A percentile compares a stretch with the other conserved stretches of the same genome.
Conservation (phyloP, 2,888 invertebrate genomes). For the Operophtera brumata region DNA sequence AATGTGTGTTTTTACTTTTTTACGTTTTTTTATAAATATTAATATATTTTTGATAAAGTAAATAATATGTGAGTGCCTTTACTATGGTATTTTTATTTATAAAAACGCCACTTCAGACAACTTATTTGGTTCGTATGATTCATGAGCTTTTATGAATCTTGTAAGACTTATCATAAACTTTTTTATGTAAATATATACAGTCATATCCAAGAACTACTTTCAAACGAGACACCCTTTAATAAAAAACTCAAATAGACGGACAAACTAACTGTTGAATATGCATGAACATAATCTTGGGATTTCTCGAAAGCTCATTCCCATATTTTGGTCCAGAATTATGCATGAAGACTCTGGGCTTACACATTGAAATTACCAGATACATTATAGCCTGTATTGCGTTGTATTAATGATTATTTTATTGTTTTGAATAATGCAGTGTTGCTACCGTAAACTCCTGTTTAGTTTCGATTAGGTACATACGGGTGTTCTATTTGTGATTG, state of each 20-base stretch:
- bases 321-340: conserved; percentile 35
- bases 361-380: conserved; percentile 11
- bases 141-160: no score
- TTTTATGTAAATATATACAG: no score
- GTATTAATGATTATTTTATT: conserved; percentile 11
- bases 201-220: conserved; percentile 4
- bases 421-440: conserved; percentile 34
- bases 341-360: conserved; percentile 24
- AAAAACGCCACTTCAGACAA: neutral
- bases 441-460: conserved; percentile 62
- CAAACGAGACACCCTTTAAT: conserved; percentile 12
- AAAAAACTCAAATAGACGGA: conserved; percentile 17
- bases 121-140: no score
- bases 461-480: conserved; percentile 17
- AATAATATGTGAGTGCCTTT: conserved; percentile 71
- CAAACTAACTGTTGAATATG: conserved; percentile 23
- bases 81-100: conserved; percentile 50
- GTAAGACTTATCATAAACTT: no score
- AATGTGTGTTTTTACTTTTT: conserved; percentile 59
- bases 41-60: conserved; percentile 71
- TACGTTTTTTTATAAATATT: conserved; percentile 68
- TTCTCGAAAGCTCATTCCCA: conserved; percentile 36
- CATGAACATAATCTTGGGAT: conserved; percentile 22
- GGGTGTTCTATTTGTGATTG: no score
- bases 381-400: conserved; percentile 16